These are phyloP conservation scores for Echiichthys vipera DNA, from an alignment of 2,797 vertebrate species.

Conservation along the genomic window DNA sequence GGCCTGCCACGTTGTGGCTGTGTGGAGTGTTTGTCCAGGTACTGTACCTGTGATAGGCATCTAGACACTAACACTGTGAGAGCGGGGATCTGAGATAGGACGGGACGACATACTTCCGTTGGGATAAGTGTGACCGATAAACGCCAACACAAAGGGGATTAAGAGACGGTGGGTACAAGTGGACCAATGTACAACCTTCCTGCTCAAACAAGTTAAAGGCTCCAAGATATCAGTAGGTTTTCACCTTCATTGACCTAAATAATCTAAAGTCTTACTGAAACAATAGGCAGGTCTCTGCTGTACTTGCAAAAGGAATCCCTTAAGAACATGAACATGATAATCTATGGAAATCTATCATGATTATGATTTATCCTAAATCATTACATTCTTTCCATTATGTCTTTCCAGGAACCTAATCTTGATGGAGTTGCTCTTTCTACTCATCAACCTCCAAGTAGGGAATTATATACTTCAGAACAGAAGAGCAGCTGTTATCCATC, in stretches of 20 bases:
- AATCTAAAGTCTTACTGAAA: not conserved
- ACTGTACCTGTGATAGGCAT: slow-evolving; percentile 60
- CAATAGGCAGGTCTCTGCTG: slow-evolving; percentile 6
- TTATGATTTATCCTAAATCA: slow-evolving; percentile 12
- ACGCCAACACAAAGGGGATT: slow-evolving; percentile 9
- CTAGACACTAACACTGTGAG: slow-evolving; percentile 42
- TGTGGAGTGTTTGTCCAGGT: slow-evolving; percentile 61
- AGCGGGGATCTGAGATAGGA: slow-evolving; percentile 46
- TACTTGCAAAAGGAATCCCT: not conserved
- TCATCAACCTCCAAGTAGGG: slow-evolving; percentile 34
- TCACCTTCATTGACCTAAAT: slow-evolving; percentile 27
- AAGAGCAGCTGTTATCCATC: slow-evolving; percentile 45
- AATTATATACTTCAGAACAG: slow-evolving; percentile 28
- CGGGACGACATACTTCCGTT: slow-evolving; percentile 57
- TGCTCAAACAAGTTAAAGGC: slow-evolving; percentile 46
- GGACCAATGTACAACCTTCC: slow-evolving; percentile 22
- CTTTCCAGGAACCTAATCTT: slow-evolving; percentile 20
- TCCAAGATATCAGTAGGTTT: slow-evolving; percentile 39
- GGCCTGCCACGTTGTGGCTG: slow-evolving; percentile 20
- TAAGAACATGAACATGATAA: not conserved
- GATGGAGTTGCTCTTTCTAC: slow-evolving; percentile 28
- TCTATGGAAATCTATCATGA: slow-evolving; percentile 41
- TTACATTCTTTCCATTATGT: slow-evolving; percentile 29
- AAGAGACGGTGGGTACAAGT: not conserved
- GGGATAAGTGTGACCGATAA: slow-evolving; percentile 62